phyloP scores from a whole-genome alignment of 2,888 invertebrate genomes.

The Frankliniella fusca region DNA sequence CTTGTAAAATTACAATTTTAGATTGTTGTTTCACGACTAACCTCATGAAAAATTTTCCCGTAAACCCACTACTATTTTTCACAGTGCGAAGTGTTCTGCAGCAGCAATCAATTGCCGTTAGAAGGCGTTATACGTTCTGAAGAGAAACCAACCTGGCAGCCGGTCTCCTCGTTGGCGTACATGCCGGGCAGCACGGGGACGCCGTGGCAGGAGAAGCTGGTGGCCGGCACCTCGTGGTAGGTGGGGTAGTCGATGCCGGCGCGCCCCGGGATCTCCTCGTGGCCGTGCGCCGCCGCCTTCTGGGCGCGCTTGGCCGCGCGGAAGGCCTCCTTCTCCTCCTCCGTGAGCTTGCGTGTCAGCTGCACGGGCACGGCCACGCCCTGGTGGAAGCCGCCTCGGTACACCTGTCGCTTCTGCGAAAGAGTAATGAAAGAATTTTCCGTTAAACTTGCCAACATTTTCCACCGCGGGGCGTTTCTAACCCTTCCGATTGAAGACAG shows the following conservation, averaged over 20 bases:
- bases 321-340: conserved; percentile 60
- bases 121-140: too few species aligned
- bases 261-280: conserved; percentile 73
- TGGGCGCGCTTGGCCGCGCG: conserved; percentile 48
- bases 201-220: conserved; percentile 71
- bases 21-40: too few species aligned
- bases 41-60: too few species aligned
- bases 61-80: conserved; percentile 14
- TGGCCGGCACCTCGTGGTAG: conserved; percentile 71
- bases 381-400: conserved; percentile 30
- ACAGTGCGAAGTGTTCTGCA: too few species aligned
- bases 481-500: too few species aligned
- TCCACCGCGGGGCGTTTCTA: too few species aligned
- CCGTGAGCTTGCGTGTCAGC: conserved; percentile 41
- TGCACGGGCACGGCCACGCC: conserved; percentile 30
- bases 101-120: too few species aligned
- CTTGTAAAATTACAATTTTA: too few species aligned
- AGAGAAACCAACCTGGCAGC: conserved; percentile 69
- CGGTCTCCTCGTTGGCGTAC: conserved; percentile 86
- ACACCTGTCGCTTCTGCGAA: neutral
- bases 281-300: conserved; percentile 48
- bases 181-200: conserved; percentile 80
- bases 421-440: neutral
- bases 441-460: too few species aligned
- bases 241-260: conserved; percentile 79